Percentiles rank a stretch among this genome's conserved stretches.
These are phyloP conservation scores for Asteroscopus sphinx DNA, from an alignment of 2,888 invertebrate genomes.

Conservation along the genomic window DNA sequence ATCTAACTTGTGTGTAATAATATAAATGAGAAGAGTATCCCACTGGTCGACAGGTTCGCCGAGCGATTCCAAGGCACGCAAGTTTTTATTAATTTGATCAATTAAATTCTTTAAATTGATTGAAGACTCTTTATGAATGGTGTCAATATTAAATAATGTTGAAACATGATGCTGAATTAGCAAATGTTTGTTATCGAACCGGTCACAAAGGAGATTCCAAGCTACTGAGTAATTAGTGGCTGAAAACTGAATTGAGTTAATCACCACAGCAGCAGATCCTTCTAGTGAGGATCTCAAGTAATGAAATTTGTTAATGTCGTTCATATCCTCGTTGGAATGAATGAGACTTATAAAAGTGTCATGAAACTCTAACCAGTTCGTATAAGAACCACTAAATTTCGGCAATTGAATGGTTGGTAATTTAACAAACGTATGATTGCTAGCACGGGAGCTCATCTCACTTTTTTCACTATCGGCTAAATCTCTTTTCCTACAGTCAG, in stretches of 20 bases:
- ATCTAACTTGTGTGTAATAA: slow-evolving; percentile 1
- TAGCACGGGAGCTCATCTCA: too few species aligned
- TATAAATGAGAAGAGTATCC: slow-evolving; percentile 1
- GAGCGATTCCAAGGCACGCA: background rate
- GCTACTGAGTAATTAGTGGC: background rate
- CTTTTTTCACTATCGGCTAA: too few species aligned
- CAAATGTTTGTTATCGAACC: background rate
- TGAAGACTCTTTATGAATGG: background rate
- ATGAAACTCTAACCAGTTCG: too few species aligned
- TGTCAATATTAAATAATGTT: background rate
- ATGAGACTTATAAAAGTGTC: too few species aligned
- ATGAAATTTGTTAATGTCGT: too few species aligned
- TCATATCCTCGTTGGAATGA: too few species aligned
- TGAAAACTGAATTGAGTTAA: background rate
- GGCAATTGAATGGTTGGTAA: too few species aligned
- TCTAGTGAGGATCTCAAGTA: too few species aligned
- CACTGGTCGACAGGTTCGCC: background rate
- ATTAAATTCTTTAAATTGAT: background rate
- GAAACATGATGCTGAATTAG: background rate
- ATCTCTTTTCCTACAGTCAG: too few species aligned
- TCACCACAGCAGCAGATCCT: background rate
- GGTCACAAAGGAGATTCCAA: background rate
- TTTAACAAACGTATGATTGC: too few species aligned
- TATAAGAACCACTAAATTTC: too few species aligned
- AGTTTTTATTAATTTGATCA: background rate